These are phyloP conservation scores for Amphiprion clarkii DNA, from an alignment of 2,797 vertebrate genomes.

Conservation along the genomic window DNA sequence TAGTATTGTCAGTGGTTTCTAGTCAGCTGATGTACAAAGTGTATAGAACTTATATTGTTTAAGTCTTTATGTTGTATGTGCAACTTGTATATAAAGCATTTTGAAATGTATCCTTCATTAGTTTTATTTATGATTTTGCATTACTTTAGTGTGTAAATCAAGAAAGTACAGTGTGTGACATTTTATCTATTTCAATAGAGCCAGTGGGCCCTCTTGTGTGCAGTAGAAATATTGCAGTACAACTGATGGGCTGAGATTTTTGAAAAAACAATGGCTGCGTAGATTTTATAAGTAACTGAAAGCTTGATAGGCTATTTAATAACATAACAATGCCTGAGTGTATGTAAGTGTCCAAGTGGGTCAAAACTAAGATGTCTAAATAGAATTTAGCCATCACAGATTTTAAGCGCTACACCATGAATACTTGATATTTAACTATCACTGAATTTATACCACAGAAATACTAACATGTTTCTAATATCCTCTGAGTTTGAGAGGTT, in stretches of 20 bases:
- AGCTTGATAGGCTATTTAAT: too few species aligned
- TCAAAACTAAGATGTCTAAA: neutral
- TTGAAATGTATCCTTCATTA: constrained; percentile 73
- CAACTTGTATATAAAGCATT: constrained; percentile 89
- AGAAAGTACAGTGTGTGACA: neutral
- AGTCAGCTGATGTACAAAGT: constrained; percentile 86
- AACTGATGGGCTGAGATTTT: neutral
- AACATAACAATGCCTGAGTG: too few species aligned
- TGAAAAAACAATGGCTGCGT: neutral
- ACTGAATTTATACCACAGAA: neutral
- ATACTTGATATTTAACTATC: neutral
- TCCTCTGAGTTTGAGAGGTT: neutral
- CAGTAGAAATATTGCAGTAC: neutral
- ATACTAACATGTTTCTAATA: neutral
- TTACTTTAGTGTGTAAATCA: neutral
- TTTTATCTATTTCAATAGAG: neutral
- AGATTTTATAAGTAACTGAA: too few species aligned
- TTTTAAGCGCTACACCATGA: neutral
- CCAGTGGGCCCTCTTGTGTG: constrained; percentile 24
- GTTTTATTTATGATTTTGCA: constrained; percentile 1
- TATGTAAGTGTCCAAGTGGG: too few species aligned
- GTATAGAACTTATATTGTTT: constrained; percentile 85
- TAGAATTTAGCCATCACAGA: too few species aligned
- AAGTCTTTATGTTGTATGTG: constrained; percentile 83
- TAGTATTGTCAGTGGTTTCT: constrained; percentile 84